Evolutionary conservation across 2,888 invertebrate species (phyloP).

Genomic region (Cyclophora albipunctata): DNA sequence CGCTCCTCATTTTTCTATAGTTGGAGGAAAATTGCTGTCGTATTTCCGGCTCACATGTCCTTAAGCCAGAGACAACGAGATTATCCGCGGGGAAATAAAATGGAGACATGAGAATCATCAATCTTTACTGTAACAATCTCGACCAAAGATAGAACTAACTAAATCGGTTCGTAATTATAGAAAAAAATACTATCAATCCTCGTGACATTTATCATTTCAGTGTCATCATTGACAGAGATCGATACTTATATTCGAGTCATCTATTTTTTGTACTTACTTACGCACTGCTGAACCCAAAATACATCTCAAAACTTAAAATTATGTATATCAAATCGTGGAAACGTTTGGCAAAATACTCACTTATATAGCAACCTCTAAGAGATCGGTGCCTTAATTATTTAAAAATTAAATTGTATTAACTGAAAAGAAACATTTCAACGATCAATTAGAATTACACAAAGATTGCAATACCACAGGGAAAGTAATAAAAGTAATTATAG

Average conservation of each 20-base stretch:
- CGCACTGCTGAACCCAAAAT: too few species aligned
- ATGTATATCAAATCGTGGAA: too few species aligned
- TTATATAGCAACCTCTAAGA: too few species aligned
- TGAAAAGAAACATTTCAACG: too few species aligned
- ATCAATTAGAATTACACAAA: conserved; percentile 10
- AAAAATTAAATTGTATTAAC: too few species aligned
- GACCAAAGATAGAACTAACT: conserved; percentile 28
- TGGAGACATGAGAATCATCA: conserved; percentile 65
- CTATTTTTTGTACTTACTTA: too few species aligned
- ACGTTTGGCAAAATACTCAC: too few species aligned
- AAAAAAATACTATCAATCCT: conserved; percentile 14
- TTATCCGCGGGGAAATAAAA: conserved; percentile 70
- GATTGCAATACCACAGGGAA: conserved; percentile 30
- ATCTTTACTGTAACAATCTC: conserved; percentile 48
- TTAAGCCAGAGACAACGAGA: conserved; percentile 71
- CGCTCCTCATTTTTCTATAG: conserved; percentile 69
- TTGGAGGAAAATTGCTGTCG: conserved; percentile 70
- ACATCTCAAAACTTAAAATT: too few species aligned
- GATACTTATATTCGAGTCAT: too few species aligned
- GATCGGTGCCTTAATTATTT: too few species aligned
- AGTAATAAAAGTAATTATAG: conserved; percentile 64
- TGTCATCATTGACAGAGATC: conserved; percentile 1
- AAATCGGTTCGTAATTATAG: conserved; percentile 30
- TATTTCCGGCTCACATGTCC: conserved; percentile 71
- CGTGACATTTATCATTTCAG: conserved; percentile 7